phyloP scores from a whole-genome alignment of 92 coral and sea anemone genomes.

The Chrysogorgia sp. region DNA sequence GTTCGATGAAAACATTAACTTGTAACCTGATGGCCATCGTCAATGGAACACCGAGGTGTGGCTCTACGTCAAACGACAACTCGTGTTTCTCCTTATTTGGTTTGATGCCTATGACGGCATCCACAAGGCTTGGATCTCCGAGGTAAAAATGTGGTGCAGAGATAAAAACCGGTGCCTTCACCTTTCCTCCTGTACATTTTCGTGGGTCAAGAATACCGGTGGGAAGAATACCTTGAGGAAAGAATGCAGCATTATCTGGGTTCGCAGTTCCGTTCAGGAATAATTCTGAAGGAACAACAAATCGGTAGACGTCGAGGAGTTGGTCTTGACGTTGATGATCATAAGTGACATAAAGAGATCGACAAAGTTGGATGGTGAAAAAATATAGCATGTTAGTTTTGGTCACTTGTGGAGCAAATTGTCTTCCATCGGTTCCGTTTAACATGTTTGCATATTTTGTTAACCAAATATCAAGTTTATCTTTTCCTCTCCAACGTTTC shows the following conservation, averaged over 20 bases:
- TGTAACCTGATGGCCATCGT: conserved; percentile 69
- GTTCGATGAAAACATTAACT: conserved; percentile 69
- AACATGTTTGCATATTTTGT: conserved; percentile 83
- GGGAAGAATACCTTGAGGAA: conserved; percentile 73
- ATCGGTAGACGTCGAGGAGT: conserved; percentile 65
- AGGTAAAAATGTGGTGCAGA: conserved; percentile 87
- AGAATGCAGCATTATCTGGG: conserved; percentile 77
- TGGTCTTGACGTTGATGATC: conserved; percentile 48
- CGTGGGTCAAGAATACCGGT: conserved; percentile 76
- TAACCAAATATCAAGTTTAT: conserved; percentile 66
- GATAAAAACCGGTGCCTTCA: conserved; percentile 68
- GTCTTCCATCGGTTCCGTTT: conserved; percentile 93
- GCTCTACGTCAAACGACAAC: conserved; percentile 68
- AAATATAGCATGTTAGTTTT: conserved; percentile 60
- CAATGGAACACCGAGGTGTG: conserved; percentile 70
- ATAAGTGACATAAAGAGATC: conserved; percentile 69
- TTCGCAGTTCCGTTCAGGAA: conserved; percentile 63
- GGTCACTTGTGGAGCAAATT: conserved; percentile 69
- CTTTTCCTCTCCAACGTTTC: conserved; percentile 73
- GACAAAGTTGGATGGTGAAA: conserved; percentile 70
- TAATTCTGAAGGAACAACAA: conserved; percentile 65
- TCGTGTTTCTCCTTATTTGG: conserved; percentile 73
- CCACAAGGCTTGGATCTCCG: conserved; percentile 71
- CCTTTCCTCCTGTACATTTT: conserved; percentile 59
- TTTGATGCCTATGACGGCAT: conserved; percentile 62